phyloP scores from a whole-genome alignment of 1,140 invertebrate species.

The Cydia splendana region DNA sequence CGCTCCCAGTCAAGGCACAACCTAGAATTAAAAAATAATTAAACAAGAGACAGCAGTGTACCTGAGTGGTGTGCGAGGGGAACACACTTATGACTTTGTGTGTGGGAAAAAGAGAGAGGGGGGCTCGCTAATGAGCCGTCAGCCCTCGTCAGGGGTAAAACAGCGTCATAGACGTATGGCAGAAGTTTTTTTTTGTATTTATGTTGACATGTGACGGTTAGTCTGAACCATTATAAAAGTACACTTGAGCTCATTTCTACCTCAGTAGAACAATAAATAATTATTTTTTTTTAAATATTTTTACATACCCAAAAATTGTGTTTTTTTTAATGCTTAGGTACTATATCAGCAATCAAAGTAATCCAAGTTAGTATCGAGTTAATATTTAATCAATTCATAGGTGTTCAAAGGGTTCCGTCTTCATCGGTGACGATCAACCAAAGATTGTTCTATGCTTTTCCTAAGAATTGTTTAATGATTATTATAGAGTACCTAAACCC shows the following conservation, averaged over 20 bases:
- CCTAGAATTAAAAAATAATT: constrained; percentile 17
- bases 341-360: too few species aligned
- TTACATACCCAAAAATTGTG: too few species aligned
- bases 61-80: background rate
- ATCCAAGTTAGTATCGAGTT: too few species aligned
- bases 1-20: background rate
- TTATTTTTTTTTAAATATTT: too few species aligned
- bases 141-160: constrained; percentile 18
- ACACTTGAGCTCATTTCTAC: background rate
- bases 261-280: background rate
- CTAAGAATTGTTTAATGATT: too few species aligned
- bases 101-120: background rate
- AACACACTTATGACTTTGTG: background rate
- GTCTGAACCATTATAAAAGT: constrained; percentile 4
- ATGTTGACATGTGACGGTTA: constrained; percentile 3
- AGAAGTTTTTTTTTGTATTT: constrained; percentile 4
- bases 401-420: too few species aligned
- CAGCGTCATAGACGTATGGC: constrained; percentile 6
- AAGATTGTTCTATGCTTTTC: too few species aligned
- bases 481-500: too few species aligned
- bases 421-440: too few species aligned
- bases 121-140: constrained; percentile 2
- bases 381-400: too few species aligned
- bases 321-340: too few species aligned
- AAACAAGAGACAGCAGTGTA: constrained; percentile 14